Base-by-base conservation (phyloP, 2,113 vertebrate species). In the Scortum barcoo region DNA sequence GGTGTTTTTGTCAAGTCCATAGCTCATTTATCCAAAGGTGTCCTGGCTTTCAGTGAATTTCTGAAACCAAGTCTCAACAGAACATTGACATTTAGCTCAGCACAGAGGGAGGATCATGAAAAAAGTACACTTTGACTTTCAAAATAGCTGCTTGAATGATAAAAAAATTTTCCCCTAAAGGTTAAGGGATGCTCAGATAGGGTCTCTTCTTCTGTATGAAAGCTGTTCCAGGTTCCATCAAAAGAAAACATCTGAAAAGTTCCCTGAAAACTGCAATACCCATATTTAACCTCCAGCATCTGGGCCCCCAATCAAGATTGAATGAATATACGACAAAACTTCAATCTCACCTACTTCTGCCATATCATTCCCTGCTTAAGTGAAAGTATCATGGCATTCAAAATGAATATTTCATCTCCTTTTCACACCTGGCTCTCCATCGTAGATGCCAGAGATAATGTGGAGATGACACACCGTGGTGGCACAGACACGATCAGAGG, bases 381-480 rank as follows among this genome's bases (percentile, higher is more conserved):
- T 65, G 72, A 83, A 86, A 67, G 53, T 66, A 63, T 51, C 69
- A 54, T 68, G 73, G 70, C 42, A 58, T 83, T 81, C 74, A 53
- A 69, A 80, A 81, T 84, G 24, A 78, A 88, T 91, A 89, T 86
- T 86, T 93, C 78, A 90, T 92, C 78, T 86, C 67, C 54, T 62
- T 72, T 87, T 91, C 88, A 88, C 92, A 94, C 91, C 90, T 93
- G 92, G 63, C 60, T 54, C 91, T 86, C 78, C 44, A 28, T 79
- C 61, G 2, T 73, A 57, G 66, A 80, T 69, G 83, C 57, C 85
- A 90, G 86, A 84, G 75, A 53, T 85, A 86, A 90, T 74, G 80
- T 73, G 76, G 51, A 58, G 69, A 81, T 83, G 88, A 88, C 83
- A 80, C 78, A 72, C 74, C 38, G 13, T 6, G 22, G 72, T 67